Evolutionary conservation across 2,888 invertebrate genomes (phyloP), one percentile per base, ranked within the genome.

Genomic region (Euproctis similis): DNA sequence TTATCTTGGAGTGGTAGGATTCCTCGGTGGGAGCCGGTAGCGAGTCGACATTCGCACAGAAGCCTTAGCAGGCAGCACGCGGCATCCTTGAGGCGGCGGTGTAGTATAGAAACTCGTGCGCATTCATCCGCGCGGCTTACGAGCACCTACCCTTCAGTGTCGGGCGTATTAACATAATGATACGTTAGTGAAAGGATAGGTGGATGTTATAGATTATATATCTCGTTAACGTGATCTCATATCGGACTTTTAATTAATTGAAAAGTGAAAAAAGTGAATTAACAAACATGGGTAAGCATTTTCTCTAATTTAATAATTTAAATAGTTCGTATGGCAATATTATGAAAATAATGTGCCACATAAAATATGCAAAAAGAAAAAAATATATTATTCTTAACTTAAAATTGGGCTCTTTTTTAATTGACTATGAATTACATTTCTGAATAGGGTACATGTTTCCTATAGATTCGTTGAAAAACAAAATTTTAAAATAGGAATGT

Each of bases 11-110:
- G 59, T 68, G 70, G 70, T 70, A 80, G 75, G 73, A 74, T 69
- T 80, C 80, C 65, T 80, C 63, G 50, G 60, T 53, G 58, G 55
- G 51, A 42, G 61, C 53, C 64, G 69, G 61, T 61, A 60, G 59
- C 57, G 42, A 43, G 50, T 45, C 62, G 64, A 61, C 82, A 84
- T 81, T 84, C 80, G 81, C 78, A 73, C 71, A 68, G 73, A 73
- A 78, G 82, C 81, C 76, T 76, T 59, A 54, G 74, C 56, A 66
- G 73, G 72, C 72, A 67, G 50, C 75, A 74, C 80, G 82, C 78
- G 80, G 60, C 57, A 72, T 67, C 74, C 72, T 73, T 69, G 69
- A 68, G 68, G 65, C 72, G 43, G 61, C 62, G 63, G 68, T 71
- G 42, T 63, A 63, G 63, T 62, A 69, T 37, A 41, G 63, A 70